phyloP scores from a whole-genome alignment of 2,888 invertebrate species.

The Drosophila recens region DNA sequence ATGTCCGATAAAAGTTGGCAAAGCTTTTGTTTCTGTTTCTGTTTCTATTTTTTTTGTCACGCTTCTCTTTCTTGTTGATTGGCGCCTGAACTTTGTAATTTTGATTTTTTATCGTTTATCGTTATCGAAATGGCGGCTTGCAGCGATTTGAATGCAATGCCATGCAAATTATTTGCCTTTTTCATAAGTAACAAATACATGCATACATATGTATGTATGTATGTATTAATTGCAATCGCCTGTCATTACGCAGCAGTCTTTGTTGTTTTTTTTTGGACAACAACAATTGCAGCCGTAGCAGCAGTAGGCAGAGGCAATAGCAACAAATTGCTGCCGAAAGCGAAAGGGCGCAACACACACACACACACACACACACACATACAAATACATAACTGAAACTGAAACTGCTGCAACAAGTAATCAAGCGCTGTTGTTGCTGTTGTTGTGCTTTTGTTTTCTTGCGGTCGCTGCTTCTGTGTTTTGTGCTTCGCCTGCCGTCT shows the following conservation, averaged over 20 bases:
- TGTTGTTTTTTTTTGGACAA: conserved; percentile 18
- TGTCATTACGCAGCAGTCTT: conserved; percentile 57
- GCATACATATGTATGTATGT: neutral
- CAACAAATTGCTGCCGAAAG: conserved; percentile 70
- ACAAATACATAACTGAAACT: conserved; percentile 43
- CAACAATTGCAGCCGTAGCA: conserved; percentile 26
- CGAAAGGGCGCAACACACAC: conserved; percentile 71
- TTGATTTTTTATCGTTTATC: conserved; percentile 39
- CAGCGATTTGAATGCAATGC: conserved; percentile 40
- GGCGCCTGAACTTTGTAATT: conserved; percentile 55
- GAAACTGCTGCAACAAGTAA: conserved; percentile 57
- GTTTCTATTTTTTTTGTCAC: conserved; percentile 3
- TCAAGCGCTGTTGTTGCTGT: conserved; percentile 30
- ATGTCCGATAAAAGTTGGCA: conserved; percentile 71
- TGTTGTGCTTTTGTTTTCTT: conserved; percentile 49
- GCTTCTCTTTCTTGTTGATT: conserved; percentile 30
- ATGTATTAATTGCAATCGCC: conserved; percentile 35
- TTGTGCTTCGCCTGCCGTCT: conserved; percentile 12
- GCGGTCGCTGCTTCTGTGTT: conserved; percentile 39
- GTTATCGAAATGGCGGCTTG: conserved; percentile 1
- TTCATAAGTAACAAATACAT: conserved; percentile 8
- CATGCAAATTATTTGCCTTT: conserved; percentile 38
- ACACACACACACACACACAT: conserved; percentile 12
- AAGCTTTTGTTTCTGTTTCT: conserved; percentile 36
- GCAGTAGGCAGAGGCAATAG: conserved; percentile 35